phyloP scores from a whole-genome alignment of 1,140 invertebrate species.

The Episyrphus balteatus region DNA sequence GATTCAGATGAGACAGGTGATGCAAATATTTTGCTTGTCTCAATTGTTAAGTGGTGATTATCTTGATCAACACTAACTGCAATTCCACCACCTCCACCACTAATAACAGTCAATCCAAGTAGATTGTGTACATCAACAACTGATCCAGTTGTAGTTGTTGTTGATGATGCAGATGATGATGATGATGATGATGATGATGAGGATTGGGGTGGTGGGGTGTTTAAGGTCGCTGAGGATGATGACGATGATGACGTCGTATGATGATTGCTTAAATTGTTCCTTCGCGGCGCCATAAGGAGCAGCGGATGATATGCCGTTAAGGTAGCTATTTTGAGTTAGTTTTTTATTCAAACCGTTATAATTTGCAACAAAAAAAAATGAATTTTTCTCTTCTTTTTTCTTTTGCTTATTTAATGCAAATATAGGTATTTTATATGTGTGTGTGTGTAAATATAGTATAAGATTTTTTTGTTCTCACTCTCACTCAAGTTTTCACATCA shows the following conservation, averaged over 20 bases:
- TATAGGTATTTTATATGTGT: too few relatives aligned
- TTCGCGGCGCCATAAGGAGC: conserved; percentile 32
- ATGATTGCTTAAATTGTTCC: conserved; percentile 7
- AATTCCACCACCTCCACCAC: too few relatives aligned
- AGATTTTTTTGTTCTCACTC: too few relatives aligned
- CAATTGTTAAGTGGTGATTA: not conserved
- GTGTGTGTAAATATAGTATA: too few relatives aligned
- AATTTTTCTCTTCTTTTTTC: too few relatives aligned
- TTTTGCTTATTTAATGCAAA: too few relatives aligned
- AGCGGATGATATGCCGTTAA: not conserved
- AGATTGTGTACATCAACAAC: not conserved
- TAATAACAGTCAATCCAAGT: not conserved
- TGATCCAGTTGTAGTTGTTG: not conserved
- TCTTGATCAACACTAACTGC: not conserved
- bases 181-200: conserved; percentile 7
- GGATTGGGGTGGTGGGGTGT: conserved; percentile 9
- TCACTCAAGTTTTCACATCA: too few relatives aligned
- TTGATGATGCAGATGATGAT: not conserved
- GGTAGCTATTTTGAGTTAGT: too few relatives aligned
- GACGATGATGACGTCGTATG: conserved; percentile 3
- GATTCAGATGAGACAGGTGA: too few relatives aligned
- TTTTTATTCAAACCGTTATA: too few relatives aligned
- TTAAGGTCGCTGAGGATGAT: not conserved
- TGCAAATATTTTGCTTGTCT: too few relatives aligned
- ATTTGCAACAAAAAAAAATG: too few relatives aligned